Evolutionary conservation across 2,797 vertebrate genomes (phyloP).

Genomic region (Lepilemur ruficaudatus): DNA sequence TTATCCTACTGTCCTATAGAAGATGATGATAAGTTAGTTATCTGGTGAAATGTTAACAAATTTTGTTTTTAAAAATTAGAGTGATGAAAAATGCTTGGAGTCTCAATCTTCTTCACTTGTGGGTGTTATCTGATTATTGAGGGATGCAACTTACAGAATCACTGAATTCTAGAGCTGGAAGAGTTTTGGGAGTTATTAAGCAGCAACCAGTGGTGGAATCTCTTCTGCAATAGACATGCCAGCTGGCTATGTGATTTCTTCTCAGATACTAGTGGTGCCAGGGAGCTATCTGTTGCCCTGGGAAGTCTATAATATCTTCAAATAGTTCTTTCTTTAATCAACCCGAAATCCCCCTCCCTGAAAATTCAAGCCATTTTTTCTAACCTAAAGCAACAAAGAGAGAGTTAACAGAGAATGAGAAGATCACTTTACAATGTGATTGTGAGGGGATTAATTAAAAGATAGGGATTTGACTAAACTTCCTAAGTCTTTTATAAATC

Average conservation of each 20-base stretch:
- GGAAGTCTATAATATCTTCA: neutral
- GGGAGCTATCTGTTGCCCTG: neutral
- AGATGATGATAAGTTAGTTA: neutral
- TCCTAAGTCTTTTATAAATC: neutral
- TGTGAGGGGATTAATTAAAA: neutral
- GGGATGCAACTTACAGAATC: neutral
- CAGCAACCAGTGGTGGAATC: neutral
- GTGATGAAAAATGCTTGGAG: neutral
- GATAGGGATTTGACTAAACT: neutral
- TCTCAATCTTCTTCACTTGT: too few relatives aligned
- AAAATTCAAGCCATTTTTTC: neutral
- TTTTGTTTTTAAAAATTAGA: neutral
- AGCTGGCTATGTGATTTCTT: neutral
- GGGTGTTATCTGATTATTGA: neutral
- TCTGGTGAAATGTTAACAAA: neutral
- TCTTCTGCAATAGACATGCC: neutral
- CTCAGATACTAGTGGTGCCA: neutral
- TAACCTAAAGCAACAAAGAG: neutral
- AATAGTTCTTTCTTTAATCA: neutral
- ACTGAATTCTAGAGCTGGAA: neutral
- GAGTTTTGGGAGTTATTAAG: neutral
- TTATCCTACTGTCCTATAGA: neutral
- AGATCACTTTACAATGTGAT: neutral
- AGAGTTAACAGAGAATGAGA: neutral
- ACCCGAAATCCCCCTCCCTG: neutral